These are phyloP conservation scores for Mamestra configurata DNA, from an alignment of 1,140 invertebrate genomes.

Conservation along the genomic window DNA sequence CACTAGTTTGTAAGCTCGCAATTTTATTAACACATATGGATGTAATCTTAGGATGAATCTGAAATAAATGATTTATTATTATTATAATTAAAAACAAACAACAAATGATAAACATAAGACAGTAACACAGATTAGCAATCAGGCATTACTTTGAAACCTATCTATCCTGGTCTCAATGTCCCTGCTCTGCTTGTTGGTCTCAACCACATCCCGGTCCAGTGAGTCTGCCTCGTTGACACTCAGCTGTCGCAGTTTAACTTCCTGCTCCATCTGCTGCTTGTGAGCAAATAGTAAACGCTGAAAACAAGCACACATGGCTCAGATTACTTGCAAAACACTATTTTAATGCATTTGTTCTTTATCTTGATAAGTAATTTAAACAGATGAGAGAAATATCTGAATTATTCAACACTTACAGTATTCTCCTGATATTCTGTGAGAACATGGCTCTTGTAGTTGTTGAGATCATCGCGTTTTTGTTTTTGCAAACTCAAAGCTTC, in stretches of 20 bases:
- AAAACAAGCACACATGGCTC: not conserved
- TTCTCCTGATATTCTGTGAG: constrained; percentile 88
- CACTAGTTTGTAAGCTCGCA: too few species aligned
- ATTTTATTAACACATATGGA: too few species aligned
- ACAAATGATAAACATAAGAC: too few species aligned
- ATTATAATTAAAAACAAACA: too few species aligned
- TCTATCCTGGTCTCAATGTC: constrained; percentile 84
- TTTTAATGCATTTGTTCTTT: too few species aligned
- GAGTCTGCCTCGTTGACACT: constrained; percentile 86
- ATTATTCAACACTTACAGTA: constrained; percentile 76
- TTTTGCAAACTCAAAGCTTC: constrained; percentile 77
- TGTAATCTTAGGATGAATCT: too few species aligned
- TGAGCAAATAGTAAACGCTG: constrained; percentile 88
- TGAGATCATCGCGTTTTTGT: constrained; percentile 83
- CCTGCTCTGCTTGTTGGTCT: constrained; percentile 86
- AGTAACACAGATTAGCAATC: constrained; percentile 7
- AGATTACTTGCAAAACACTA: too few species aligned
- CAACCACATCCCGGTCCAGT: constrained; percentile 85
- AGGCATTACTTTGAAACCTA: constrained; percentile 76
- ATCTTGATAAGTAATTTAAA: too few species aligned
- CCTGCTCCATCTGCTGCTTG: constrained; percentile 89
- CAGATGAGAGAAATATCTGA: not conserved
- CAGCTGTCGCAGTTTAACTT: constrained; percentile 88
- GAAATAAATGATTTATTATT: too few species aligned
- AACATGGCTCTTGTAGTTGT: constrained; percentile 87